These are phyloP conservation scores for Trematomus loennbergii DNA, from an alignment of 2,113 vertebrate species.

Conservation along the genomic window DNA sequence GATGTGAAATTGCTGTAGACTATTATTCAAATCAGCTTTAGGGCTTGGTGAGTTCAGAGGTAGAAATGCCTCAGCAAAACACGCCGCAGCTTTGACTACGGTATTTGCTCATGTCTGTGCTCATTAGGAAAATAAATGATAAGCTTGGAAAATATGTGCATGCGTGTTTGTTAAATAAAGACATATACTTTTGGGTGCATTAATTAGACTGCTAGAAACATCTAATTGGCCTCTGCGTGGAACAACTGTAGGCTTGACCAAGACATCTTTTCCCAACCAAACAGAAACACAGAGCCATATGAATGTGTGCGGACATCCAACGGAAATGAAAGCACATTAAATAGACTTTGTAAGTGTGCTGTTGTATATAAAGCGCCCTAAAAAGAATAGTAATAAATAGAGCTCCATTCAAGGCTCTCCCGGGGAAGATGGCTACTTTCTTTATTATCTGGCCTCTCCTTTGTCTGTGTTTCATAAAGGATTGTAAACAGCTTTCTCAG, in stretches of 20 bases:
- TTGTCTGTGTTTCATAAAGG: slow-evolving; percentile 27
- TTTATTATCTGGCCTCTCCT: slow-evolving; percentile 21
- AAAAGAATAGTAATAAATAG: slow-evolving; percentile 7
- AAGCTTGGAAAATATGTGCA: slow-evolving; percentile 36
- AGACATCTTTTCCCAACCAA: slow-evolving; percentile 45
- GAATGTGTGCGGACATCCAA: slow-evolving; percentile 32
- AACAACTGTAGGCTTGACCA: slow-evolving; percentile 52
- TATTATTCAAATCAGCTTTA: slow-evolving; percentile 24
- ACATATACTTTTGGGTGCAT: slow-evolving; percentile 62
- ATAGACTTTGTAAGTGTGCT: slow-evolving; percentile 32
- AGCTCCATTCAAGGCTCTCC: background rate
- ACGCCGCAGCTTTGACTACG: background rate
- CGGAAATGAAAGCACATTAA: slow-evolving; percentile 22
- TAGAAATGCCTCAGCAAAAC: background rate
- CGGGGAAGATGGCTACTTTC: slow-evolving; percentile 4
- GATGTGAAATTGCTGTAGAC: slow-evolving; percentile 20
- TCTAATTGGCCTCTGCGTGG: slow-evolving; percentile 75
- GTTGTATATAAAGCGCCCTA: background rate
- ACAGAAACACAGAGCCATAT: slow-evolving; percentile 21
- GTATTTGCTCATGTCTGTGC: slow-evolving; percentile 22
- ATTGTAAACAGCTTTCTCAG: slow-evolving; percentile 50
- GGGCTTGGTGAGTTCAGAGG: slow-evolving; percentile 33
- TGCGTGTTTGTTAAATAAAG: slow-evolving; percentile 66
- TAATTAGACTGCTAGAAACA: slow-evolving; percentile 69
- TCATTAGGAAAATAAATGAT: slow-evolving; percentile 47